Evolutionary conservation across 2,113 vertebrate genomes (phyloP).

Genomic region (Pristiophorus japonicus): DNA sequence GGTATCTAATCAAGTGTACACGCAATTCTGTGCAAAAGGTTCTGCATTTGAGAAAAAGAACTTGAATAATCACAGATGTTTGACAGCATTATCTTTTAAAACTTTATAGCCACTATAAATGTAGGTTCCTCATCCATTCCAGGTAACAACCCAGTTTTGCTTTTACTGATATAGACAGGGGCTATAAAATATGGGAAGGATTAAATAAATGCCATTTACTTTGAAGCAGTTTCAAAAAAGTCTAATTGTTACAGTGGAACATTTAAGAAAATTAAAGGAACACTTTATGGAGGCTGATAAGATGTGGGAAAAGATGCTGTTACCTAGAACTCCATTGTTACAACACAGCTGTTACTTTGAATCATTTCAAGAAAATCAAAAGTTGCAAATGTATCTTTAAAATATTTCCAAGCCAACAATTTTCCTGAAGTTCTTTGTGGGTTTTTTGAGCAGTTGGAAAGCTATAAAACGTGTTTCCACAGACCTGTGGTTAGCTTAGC

Average conservation of each 20-base stretch:
- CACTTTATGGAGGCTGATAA: neutral
- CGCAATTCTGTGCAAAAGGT: neutral
- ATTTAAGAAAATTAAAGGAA: neutral
- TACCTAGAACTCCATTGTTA: neutral
- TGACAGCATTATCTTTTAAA: neutral
- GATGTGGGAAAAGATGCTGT: neutral
- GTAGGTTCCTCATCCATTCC: no score
- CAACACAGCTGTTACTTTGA: neutral
- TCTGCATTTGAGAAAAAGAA: neutral
- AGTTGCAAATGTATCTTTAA: neutral
- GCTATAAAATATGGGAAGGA: neutral
- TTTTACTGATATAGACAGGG: neutral
- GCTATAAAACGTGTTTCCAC: neutral
- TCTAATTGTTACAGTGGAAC: conserved; percentile 2
- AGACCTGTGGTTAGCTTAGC: neutral
- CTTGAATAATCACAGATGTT: conserved; percentile 31
- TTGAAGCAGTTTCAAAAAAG: neutral
- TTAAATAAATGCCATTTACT: neutral
- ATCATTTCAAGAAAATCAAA: neutral
- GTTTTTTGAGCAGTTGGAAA: neutral
- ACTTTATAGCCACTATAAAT: neutral
- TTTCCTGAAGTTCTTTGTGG: neutral
- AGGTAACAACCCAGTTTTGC: neutral
- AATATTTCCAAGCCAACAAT: neutral
- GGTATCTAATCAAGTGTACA: neutral